Conservation (phyloP, 2,113 vertebrate genomes). For the Notothenia rossii region DNA sequence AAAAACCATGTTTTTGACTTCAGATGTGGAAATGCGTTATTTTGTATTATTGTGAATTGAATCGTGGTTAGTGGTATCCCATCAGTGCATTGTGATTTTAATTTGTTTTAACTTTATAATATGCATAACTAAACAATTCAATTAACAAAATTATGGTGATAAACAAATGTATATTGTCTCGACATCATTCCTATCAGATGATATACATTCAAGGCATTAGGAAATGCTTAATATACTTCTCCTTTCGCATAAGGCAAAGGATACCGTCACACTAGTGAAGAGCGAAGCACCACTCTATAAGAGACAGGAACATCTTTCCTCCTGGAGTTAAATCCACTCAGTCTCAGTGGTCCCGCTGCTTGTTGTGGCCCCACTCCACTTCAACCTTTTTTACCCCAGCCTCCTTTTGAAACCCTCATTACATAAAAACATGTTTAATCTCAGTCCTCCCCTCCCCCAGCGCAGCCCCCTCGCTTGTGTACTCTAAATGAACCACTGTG, state of each 20-base stretch:
- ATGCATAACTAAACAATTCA: too few species aligned
- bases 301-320: constrained; percentile 1
- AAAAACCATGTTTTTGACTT: too few species aligned
- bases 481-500: constrained; percentile 58
- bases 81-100: too few species aligned
- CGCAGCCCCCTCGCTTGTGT: constrained; percentile 50
- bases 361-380: constrained; percentile 45
- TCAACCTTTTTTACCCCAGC: constrained; percentile 42
- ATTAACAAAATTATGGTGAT: too few species aligned
- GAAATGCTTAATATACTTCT: neutral
- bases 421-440: constrained; percentile 81
- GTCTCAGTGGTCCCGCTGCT: neutral
- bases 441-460: constrained; percentile 62
- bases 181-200: neutral
- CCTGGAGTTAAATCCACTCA: constrained; percentile 17
- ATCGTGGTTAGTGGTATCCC: neutral
- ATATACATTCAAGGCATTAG: too few species aligned
- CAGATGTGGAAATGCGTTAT: neutral
- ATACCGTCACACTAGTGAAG: neutral
- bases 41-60: neutral
- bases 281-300: neutral
- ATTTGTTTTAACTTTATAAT: too few species aligned
- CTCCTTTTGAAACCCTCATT: constrained; percentile 71
- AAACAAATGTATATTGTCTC: neutral
- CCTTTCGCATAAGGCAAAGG: constrained; percentile 2